Evolutionary conservation across 1,140 invertebrate species (phyloP), one percentile per base, ranked within the genome.

Genomic region (Drosophila ambigua): DNA sequence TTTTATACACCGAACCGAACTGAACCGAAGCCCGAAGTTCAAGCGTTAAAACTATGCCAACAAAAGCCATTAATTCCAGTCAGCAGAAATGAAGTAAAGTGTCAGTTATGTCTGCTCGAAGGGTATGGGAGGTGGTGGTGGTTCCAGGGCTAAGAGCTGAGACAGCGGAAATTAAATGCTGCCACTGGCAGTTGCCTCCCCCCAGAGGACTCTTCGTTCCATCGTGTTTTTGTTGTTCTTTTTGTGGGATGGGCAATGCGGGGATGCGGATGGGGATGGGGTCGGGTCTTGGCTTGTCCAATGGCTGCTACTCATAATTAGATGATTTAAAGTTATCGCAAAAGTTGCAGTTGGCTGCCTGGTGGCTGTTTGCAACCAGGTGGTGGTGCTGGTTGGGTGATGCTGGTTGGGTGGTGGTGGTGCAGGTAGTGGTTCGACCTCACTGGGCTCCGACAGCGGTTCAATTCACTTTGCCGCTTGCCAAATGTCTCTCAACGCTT

Each of bases 301-400:
- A 71, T 83, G 82, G 62, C 71, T 74, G 76, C 72, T 75, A 74
- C 69, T 83, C 79, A 90, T 90, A 90, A 90, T 90, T 90, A 90
- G 87, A 90, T 90, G 88, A 90, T 90, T 90, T 90, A 90, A 87
- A 80, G 82, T 90, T 90, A 90, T 90, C 82, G 87, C 79, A 72
- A 90, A 89, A 89, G 84, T 89, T 89, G 75, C 81, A 75, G 62
- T 53, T 58, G 45, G 51, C 65, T 50, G 44, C 48, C 24, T 69
- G 66, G 23, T 24, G 23, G 23, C 23, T 24, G 23, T 24, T 24
- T 3, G 23, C 67, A 69, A 26, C 52, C 51, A 43, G 63, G 66
- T 49, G 53, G n/a, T 57, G 28, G 26, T 20, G 53, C n/a, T n/a
- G n/a, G n/a, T n/a, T n/a, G n/a, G n/a, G n/a, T n/a, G n/a, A n/a